Base-by-base conservation (phyloP, 2,888 invertebrate species). In the Limnephilus rhombicus region DNA sequence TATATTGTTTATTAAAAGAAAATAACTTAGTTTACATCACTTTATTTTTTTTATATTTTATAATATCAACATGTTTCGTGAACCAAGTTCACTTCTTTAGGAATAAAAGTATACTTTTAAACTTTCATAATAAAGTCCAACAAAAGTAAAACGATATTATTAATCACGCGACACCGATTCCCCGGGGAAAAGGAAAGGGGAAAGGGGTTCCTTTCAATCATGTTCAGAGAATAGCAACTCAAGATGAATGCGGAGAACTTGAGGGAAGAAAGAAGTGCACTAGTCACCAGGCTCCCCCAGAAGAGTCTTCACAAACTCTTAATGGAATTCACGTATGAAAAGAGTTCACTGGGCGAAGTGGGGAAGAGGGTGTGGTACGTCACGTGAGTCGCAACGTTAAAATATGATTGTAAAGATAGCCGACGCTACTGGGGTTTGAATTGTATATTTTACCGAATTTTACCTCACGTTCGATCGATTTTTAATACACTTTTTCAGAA, bases 241-340 rank as follows among this genome's bases (percentile, higher is more conserved):
- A 53, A 31, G 87, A 53, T 87, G 87, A 80, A 80, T 80, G 81
- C 18, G 45, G 88, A 88, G 34, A 89, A 88, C 87, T 88, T 49
- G 91, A 82, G 53, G 9, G 83, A 83, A 53, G 89, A 82, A 83
- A 91, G 37, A 68, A 37, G 83, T 41, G 91, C 88, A 91, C 89
- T 80, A 83, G 53, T 37, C 37, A 41, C 88, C 87, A 88, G 85
- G 80, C 87, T 83, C 85, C 34, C 41, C 85, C 24, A n/a, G 80
- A 86, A 85, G 80, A 80, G 45, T 86, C 88, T 89, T 41, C 80
- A 37, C 83, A 83, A 91, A 91, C 89, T 89, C 89, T 85, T 89
- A 91, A 91, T 91, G 85, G 89, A 89, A 91, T 91, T 89, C 85
- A 68, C 82, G 88, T 81, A 91, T 91, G 91, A 91, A 91, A 86